Percentiles rank a stretch among this genome's conserved stretches.
These are phyloP conservation scores for Drosophila phalerata DNA, from an alignment of 2,888 invertebrate genomes.

Conservation along the genomic window DNA sequence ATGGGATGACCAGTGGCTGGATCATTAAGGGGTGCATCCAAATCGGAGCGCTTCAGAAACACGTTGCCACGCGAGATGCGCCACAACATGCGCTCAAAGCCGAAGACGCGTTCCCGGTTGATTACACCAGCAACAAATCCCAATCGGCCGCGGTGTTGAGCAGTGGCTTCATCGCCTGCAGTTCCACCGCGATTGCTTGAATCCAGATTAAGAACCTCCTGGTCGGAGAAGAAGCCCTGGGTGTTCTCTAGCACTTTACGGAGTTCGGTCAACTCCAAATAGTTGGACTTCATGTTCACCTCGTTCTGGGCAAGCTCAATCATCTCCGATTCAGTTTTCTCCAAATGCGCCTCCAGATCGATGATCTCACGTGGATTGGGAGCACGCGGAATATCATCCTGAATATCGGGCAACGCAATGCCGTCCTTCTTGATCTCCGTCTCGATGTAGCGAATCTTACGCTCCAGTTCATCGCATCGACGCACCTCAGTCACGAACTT, in stretches of 20 bases:
- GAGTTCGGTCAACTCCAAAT: constrained; percentile 95
- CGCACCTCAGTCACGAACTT: constrained; percentile 95
- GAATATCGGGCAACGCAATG: constrained; percentile 90
- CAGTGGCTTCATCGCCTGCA: constrained; percentile 83
- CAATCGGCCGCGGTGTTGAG: constrained; percentile 85
- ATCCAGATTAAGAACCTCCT: constrained; percentile 84
- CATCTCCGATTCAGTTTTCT: constrained; percentile 98
- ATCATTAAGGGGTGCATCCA: constrained; percentile 91
- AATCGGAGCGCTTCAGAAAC: constrained; percentile 93
- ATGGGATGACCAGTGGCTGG: constrained; percentile 90
- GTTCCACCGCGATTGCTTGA: constrained; percentile 91
- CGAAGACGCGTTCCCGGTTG: constrained; percentile 92
- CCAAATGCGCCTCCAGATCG: constrained; percentile 94
- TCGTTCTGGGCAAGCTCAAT: constrained; percentile 97
- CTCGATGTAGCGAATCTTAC: constrained; percentile 92
- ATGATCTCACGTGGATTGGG: constrained; percentile 93
- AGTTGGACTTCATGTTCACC: constrained; percentile 97
- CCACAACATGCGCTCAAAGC: constrained; percentile 95
- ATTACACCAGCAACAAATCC: constrained; percentile 95
- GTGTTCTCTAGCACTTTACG: constrained; percentile 97
- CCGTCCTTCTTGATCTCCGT: constrained; percentile 92
- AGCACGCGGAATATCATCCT: constrained; percentile 89
- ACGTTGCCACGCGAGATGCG: constrained; percentile 95
- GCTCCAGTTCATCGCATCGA: constrained; percentile 94
- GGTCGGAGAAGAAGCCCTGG: constrained; percentile 87